Base-by-base conservation (phyloP, 2,888 invertebrate genomes). In the Leptinotarsa peninsularis region DNA sequence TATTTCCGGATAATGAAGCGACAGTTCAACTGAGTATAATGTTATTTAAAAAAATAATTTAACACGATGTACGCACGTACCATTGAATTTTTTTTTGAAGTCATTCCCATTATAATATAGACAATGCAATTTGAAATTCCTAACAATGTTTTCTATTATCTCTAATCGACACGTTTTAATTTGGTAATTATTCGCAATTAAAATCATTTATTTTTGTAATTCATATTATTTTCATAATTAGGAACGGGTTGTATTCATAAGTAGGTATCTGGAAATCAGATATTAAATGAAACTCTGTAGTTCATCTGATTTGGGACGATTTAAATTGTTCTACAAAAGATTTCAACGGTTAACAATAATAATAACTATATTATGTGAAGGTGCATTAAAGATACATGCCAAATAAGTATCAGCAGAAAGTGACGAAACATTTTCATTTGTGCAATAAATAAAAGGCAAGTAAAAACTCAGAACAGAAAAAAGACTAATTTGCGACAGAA, bases 201-300 rank as follows among this genome's bases (percentile, higher is more conserved):
- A 78, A 74, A 76, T 77, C 66, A 76, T 80, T 76, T 72, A 33
- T 74, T 77, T 71, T 76, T 71, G 43, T 15, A 63, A 63, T 63
- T 74, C 77, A 80, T 74, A 77, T 78, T 73, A 78, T 80, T 76
- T 73, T 75, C 74, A 69, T 74, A 76, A 77, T 76, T 74, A 75
- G 43, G 68, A 14, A 27, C 60, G 49, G 17, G 58, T 58, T 52
- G 43, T 43, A 56, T n/a, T 49, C 49, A 50, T 67, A 14, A 17
- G 4, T 58, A 23, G 27, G n/a, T 50, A 69, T 33, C 50, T 69
- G 70, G 49, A 60, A 70, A 70, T 58, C 43, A n/a, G n/a, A n/a
- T n/a, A n/a, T n/a, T n/a, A n/a, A n/a, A 52, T 17, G 33, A 43
- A 43, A 43, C 10, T 10, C 33, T 10, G 2, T 43, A 43, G 33